Base-by-base conservation (phyloP, 1,140 invertebrate genomes). In the Caenorhabditis latens region DNA sequence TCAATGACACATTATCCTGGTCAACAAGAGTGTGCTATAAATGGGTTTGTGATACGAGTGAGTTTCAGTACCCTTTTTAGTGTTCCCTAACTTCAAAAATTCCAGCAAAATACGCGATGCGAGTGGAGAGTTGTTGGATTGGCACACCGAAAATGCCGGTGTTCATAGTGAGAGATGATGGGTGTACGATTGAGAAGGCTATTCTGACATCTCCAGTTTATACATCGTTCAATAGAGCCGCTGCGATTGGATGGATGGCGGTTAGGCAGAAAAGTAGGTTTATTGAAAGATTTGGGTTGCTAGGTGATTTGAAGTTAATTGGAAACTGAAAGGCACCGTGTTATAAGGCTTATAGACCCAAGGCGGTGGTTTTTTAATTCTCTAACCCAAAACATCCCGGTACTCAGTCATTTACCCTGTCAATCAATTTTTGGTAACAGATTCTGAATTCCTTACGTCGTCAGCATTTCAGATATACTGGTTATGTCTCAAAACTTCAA, bases 81-180 rank as follows among this genome's bases (percentile, higher is more conserved):
- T n/a, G n/a, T n/a, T n/a, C n/a, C n/a, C n/a, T n/a, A n/a, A n/a
- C n/a, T n/a, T n/a, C n/a, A n/a, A n/a, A n/a, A n/a, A n/a, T 79
- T 79, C 14, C 71, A 79, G 71, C 71, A 21, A 79, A 79, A 42
- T 79, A 79, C 46, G 71, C 71, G 46, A 79, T 79, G 71, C 4
- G 71, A 79, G 71, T 79, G 46, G 71, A 79, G 11, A 79, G 71
- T 32, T 79, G 71, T 79, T 79, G 71, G 71, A 79, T 79, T 53
- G 71, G 71, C 4, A 50, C 71, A 0, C 71, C 46, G 4, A 79
- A 79, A 50, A 79, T 79, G 71, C 46, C 71, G 24, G 71, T 79
- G 1, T 79, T 50, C n/a, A 79, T 79, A 43, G 43, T 79, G 5
- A 16, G 71, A 21, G 46, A 79, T 24, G 71, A 79, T 24, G 71